Percentiles rank a stretch among this genome's conserved stretches.
Evolutionary conservation across 2,888 invertebrate species (phyloP).

Genomic region (Plemyria rubiginata): DNA sequence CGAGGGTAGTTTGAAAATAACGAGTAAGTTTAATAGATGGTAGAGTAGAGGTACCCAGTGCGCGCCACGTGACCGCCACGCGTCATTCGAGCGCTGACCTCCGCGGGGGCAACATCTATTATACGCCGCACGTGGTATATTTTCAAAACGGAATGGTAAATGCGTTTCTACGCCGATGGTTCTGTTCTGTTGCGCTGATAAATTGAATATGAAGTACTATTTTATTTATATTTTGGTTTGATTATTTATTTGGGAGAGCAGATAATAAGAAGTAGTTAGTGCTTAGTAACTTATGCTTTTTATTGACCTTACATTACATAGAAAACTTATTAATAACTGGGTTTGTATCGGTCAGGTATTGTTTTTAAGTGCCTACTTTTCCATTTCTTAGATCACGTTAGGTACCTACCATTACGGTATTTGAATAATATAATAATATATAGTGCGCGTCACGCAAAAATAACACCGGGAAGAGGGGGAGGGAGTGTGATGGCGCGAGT

Average conservation of each 20-base stretch:
- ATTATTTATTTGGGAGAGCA: conserved; percentile 7
- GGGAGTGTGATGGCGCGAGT: too few species aligned
- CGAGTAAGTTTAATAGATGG: conserved; percentile 67
- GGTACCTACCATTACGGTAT: too few species aligned
- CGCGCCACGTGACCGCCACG: conserved; percentile 63
- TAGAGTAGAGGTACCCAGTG: conserved; percentile 44
- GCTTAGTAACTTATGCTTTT: too few species aligned
- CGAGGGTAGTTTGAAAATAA: conserved; percentile 54
- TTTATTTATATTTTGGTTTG: too few species aligned
- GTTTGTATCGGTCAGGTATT: too few species aligned
- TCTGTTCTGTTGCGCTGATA: conserved; percentile 17
- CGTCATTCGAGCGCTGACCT: conserved; percentile 63
- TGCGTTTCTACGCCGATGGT: conserved; percentile 26
- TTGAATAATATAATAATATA: too few species aligned
- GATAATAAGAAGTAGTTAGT: not conserved
- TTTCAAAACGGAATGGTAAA: conserved; percentile 54
- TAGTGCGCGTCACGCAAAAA: too few species aligned
- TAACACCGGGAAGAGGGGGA: too few species aligned
- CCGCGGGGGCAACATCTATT: conserved; percentile 60
- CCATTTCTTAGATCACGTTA: too few species aligned
- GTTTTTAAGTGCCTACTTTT: too few species aligned
- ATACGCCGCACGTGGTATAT: conserved; percentile 55
- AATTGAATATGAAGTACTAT: conserved; percentile 9
- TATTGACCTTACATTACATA: too few species aligned
- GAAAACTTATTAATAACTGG: too few species aligned